Conservation (phyloP, 35 echinoderm and acorn worm species). For the Amphiura filiformis region DNA sequence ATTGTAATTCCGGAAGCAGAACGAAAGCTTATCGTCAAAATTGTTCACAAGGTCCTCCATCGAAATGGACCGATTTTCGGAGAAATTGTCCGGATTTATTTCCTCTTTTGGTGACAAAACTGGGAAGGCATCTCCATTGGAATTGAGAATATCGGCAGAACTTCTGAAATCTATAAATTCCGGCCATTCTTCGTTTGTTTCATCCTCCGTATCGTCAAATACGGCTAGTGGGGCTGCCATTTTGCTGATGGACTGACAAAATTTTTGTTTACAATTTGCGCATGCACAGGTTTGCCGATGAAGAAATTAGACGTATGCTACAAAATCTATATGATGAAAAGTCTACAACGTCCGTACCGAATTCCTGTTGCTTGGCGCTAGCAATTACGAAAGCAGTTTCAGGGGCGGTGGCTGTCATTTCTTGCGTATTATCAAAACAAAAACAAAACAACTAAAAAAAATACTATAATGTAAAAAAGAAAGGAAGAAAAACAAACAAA, state of each 20-base stretch:
- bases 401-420: too few species aligned
- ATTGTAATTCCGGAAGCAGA: slow-evolving; percentile 98
- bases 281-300: background rate
- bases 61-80: slow-evolving; percentile 84
- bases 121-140: slow-evolving; percentile 78
- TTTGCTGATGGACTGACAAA: slow-evolving; percentile 28
- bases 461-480: too few species aligned
- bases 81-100: slow-evolving; percentile 98
- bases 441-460: too few species aligned
- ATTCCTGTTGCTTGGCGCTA: too few species aligned
- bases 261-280: slow-evolving; percentile 5
- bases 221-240: slow-evolving; percentile 98
- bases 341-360: too few species aligned
- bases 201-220: slow-evolving; percentile 88
- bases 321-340: too few species aligned
- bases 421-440: too few species aligned
- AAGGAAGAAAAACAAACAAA: too few species aligned
- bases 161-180: slow-evolving; percentile 98
- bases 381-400: too few species aligned
- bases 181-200: slow-evolving; percentile 89
- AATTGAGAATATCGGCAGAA: slow-evolving; percentile 88
- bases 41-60: slow-evolving; percentile 99
- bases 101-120: slow-evolving; percentile 91
- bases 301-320: background rate
- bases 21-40: slow-evolving; percentile 97